phyloP scores from a whole-genome alignment of 1,140 invertebrate genomes.

The Sitobion miscanthi region DNA sequence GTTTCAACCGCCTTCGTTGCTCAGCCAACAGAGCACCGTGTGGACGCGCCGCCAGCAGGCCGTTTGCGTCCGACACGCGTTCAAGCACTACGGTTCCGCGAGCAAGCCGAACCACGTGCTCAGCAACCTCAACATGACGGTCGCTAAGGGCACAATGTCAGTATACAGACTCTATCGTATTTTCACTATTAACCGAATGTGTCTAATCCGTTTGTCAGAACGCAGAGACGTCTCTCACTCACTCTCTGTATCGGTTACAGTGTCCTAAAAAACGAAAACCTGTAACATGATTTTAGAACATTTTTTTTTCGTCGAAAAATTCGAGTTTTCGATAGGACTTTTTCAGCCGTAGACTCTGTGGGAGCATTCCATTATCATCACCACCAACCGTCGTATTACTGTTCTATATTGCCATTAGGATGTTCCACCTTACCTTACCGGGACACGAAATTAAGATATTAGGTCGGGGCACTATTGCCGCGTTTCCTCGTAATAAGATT shows the following conservation, averaged over 20 bases:
- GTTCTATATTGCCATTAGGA: background rate
- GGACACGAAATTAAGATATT: background rate
- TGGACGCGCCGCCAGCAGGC: conserved; percentile 62
- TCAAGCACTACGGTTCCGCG: conserved; percentile 65
- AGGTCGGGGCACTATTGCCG: background rate
- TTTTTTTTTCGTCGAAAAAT: background rate
- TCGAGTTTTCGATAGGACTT: background rate
- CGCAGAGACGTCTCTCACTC: background rate
- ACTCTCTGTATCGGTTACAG: background rate
- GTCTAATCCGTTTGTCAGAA: background rate
- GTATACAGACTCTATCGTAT: conserved; percentile 55
- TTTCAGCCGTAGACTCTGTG: background rate
- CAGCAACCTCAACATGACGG: conserved; percentile 66
- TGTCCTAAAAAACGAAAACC: background rate
- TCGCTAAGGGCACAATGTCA: conserved; percentile 68
- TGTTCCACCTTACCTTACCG: background rate
- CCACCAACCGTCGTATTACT: background rate
- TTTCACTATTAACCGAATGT: background rate
- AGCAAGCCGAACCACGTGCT: conserved; percentile 63
- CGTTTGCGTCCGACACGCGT: conserved; percentile 63
- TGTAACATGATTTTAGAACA: background rate
- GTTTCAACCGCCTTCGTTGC: conserved; percentile 58
- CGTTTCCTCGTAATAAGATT: background rate
- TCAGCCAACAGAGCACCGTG: conserved; percentile 61
- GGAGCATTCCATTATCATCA: background rate